Conservation (phyloP, 2,113 vertebrate genomes). For the Platycercus adscitus region DNA sequence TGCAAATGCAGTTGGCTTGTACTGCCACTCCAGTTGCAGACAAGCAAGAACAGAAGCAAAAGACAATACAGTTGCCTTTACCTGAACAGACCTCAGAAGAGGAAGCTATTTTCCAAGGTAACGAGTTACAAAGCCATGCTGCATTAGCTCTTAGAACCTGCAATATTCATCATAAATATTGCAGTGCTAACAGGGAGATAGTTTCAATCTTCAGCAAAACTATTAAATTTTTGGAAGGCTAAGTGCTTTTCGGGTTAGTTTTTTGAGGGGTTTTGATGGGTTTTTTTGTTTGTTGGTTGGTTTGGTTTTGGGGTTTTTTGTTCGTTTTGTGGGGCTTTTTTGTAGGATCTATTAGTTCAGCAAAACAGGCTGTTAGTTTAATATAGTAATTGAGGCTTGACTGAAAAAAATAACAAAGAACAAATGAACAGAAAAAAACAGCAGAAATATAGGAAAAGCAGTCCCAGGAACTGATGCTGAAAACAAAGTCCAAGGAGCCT, state of each 20-base stretch:
- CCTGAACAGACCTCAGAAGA: not conserved
- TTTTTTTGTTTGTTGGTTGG: not conserved
- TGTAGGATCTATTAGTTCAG: not conserved
- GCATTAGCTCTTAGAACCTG: not conserved
- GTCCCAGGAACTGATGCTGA: not conserved
- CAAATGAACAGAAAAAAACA: not conserved
- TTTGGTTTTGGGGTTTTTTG: not conserved
- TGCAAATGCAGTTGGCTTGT: not conserved
- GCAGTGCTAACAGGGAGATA: not conserved
- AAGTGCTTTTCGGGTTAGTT: accelerated
- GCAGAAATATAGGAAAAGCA: not conserved
- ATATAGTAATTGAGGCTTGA: not conserved
- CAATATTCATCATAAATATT: not conserved
- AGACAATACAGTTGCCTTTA: not conserved
- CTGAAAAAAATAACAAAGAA: not conserved
- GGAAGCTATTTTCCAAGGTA: not conserved
- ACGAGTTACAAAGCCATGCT: not conserved
- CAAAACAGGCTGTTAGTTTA: not conserved
- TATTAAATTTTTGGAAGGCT: not conserved
- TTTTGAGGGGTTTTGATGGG: not conserved
- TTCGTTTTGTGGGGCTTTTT: not conserved
- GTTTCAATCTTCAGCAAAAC: not conserved
- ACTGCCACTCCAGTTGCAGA: not conserved
- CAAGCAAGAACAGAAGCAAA: not conserved
- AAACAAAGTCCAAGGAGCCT: not conserved